Evolutionary conservation across 2,888 invertebrate genomes (phyloP).

Genomic region (Agrilus cyanescens): DNA sequence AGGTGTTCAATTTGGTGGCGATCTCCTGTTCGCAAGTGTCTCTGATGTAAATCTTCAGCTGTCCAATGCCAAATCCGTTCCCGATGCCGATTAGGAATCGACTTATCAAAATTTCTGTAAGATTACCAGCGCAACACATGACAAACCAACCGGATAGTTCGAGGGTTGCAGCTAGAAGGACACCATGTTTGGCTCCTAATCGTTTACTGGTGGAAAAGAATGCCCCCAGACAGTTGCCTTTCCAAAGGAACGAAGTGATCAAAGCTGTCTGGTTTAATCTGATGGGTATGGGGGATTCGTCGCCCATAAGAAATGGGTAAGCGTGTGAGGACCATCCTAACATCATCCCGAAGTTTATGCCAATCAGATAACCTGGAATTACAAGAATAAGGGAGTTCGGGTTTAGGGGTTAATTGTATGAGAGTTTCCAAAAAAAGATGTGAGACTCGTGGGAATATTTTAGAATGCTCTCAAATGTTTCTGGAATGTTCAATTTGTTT

Average conservation of each 20-base stretch:
- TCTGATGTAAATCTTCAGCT: conserved; percentile 16
- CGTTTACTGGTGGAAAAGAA: conserved; percentile 14
- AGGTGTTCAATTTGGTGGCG: conserved; percentile 9
- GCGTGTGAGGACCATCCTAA: conserved; percentile 19
- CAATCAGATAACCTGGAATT: conserved; percentile 15
- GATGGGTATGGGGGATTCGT: conserved; percentile 16
- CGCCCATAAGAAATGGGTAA: conserved; percentile 14
- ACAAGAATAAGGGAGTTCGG: too few species aligned
- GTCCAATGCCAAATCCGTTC: conserved; percentile 16
- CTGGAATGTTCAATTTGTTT: too few species aligned
- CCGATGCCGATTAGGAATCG: conserved; percentile 16
- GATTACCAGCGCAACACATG: conserved; percentile 16
- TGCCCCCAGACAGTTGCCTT: conserved; percentile 18
- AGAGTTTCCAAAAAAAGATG: too few species aligned
- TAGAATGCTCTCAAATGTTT: too few species aligned
- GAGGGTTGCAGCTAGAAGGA: conserved; percentile 13
- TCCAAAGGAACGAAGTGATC: conserved; percentile 19
- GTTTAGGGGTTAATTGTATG: not conserved
- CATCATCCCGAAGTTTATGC: conserved; percentile 19
- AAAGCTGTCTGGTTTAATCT: conserved; percentile 15
- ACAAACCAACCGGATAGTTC: conserved; percentile 18
- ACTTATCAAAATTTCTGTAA: conserved; percentile 15
- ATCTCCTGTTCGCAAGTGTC: conserved; percentile 15
- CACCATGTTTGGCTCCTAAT: conserved; percentile 14
- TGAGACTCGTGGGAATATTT: too few species aligned